These are phyloP conservation scores for Sebastolobus alascanus DNA, from an alignment of 2,797 vertebrate species.

Conservation along the genomic window DNA sequence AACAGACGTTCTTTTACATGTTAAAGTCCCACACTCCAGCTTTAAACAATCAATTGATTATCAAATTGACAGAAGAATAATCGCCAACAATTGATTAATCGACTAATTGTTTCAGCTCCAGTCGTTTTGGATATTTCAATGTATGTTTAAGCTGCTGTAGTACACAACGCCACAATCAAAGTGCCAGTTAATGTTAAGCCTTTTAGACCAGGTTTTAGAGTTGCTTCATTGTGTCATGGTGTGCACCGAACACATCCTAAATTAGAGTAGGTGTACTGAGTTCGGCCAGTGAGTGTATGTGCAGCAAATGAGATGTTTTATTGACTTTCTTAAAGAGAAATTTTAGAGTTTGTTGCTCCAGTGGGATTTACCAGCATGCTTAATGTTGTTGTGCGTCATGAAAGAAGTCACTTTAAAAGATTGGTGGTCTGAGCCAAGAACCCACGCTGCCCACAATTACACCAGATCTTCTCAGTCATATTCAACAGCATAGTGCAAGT, in stretches of 20 bases:
- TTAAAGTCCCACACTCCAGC: background rate
- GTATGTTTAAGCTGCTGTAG: background rate
- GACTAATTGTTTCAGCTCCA: background rate
- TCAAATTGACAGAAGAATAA: background rate
- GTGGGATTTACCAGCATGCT: conserved; percentile 16
- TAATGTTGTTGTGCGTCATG: conserved; percentile 25
- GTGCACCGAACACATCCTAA: conserved; percentile 7
- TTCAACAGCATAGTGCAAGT: conserved; percentile 26
- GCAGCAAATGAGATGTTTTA: conserved; percentile 20
- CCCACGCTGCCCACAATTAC: background rate
- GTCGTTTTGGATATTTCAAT: background rate
- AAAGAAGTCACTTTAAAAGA: conserved; percentile 10
- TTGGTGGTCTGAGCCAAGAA: conserved; percentile 19
- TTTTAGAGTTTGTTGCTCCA: background rate
- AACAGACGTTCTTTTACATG: background rate
- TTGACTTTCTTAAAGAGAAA: conserved; percentile 13
- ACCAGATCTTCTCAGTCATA: background rate
- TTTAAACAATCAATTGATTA: background rate
- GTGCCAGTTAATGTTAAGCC: background rate
- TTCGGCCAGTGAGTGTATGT: background rate
- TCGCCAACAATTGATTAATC: background rate
- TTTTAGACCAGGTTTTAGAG: conserved; percentile 4
- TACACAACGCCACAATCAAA: background rate
- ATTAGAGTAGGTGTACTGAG: conserved; percentile 10
- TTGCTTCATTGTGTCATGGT: background rate